Conservation (phyloP, 2,888 invertebrate genomes). For the Poecilobothrus nobilitatus region DNA sequence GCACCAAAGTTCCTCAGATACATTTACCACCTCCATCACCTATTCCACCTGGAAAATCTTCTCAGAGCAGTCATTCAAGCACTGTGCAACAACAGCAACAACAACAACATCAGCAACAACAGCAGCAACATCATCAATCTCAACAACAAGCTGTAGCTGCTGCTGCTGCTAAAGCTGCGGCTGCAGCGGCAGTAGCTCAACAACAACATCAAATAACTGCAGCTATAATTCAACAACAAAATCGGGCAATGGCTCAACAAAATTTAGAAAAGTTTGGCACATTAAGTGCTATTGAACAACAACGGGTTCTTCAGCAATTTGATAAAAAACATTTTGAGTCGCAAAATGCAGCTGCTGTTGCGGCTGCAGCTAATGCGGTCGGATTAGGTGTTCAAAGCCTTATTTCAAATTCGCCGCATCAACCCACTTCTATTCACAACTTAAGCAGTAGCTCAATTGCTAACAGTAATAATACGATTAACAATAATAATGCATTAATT, state of each 20-base stretch:
- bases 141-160: conserved; percentile 30
- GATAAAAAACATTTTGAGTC: conserved; percentile 43
- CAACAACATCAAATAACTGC: conserved; percentile 58
- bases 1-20: conserved; percentile 18
- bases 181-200: conserved; percentile 42
- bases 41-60: not conserved
- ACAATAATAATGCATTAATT: not conserved
- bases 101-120: conserved; percentile 33
- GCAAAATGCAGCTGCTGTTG: conserved; percentile 33
- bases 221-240: conserved; percentile 58
- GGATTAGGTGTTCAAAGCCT: conserved; percentile 27
- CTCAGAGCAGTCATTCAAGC: conserved; percentile 7
- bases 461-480: not conserved
- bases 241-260: conserved; percentile 51
- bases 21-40: conserved; percentile 23
- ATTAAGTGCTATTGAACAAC: conserved; percentile 49
- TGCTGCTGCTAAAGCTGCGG: conserved; percentile 23
- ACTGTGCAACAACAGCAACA: conserved; percentile 26
- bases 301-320: conserved; percentile 48
- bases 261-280: conserved; percentile 55
- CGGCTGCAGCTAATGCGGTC: conserved; percentile 36
- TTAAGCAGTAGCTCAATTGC: conserved; percentile 5
- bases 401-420: conserved; percentile 15
- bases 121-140: conserved; percentile 34
- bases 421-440: conserved; percentile 24